These are phyloP conservation scores for Diarsia brunnea DNA, from an alignment of 2,888 invertebrate species.

Conservation along the genomic window DNA sequence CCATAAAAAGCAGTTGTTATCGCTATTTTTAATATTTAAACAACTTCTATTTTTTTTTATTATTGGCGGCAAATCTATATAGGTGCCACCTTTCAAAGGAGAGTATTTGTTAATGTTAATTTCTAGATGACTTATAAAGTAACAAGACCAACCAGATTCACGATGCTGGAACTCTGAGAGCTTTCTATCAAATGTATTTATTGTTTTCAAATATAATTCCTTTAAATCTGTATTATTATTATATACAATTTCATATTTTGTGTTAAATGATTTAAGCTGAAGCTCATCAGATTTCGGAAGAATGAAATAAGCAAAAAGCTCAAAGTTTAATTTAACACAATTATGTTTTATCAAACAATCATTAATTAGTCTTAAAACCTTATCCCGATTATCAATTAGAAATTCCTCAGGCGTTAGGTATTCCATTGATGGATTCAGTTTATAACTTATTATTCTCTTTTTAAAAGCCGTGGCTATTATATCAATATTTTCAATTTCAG, in stretches of 20 bases:
- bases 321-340: slow-evolving; percentile 22
- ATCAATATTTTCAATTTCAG: slow-evolving; percentile 1
- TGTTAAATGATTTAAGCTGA: slow-evolving; percentile 16
- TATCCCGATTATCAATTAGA: slow-evolving; percentile 13
- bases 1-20: slow-evolving; percentile 16
- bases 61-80: no score
- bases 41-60: no score
- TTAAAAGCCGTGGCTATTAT: slow-evolving; percentile 4
- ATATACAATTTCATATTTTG: slow-evolving; percentile 4
- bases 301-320: slow-evolving; percentile 14
- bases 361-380: slow-evolving; percentile 3
- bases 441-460: slow-evolving; percentile 15
- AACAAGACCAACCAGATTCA: no score
- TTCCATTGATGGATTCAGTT: slow-evolving; percentile 11
- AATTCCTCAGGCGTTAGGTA: slow-evolving; percentile 24
- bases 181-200: no score
- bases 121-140: no score
- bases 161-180: no score
- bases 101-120: no score
- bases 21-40: no score
- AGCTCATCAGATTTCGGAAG: no score
- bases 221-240: no score
- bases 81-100: no score
- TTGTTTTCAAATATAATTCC: no score
- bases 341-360: slow-evolving; percentile 13